These are phyloP conservation scores for Masticophis lateralis DNA, from an alignment of 2,797 vertebrate species.

Conservation along the genomic window DNA sequence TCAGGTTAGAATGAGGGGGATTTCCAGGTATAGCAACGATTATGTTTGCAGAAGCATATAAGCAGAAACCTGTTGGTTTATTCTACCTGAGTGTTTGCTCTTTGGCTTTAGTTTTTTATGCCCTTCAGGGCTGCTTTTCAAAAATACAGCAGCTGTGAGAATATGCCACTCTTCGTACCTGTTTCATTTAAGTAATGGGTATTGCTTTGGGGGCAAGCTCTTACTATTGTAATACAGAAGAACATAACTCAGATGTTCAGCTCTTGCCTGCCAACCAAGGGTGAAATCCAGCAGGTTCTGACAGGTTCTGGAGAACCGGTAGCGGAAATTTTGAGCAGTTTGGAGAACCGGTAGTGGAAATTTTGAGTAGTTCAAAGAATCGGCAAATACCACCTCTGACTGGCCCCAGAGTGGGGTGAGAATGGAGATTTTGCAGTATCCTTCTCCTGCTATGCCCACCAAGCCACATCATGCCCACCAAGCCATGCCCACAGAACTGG, in stretches of 20 bases:
- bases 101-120: neutral
- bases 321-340: too few relatives aligned
- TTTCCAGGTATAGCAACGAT: neutral
- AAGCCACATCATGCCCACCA: too few relatives aligned
- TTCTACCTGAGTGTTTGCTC: neutral
- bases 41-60: neutral
- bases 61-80: neutral
- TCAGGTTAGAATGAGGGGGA: neutral
- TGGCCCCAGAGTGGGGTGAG: too few relatives aligned
- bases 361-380: too few relatives aligned
- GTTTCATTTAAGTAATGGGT: neutral
- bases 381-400: too few relatives aligned
- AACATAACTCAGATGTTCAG: neutral
- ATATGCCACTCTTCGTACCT: neutral
- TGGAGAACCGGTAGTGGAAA: too few relatives aligned
- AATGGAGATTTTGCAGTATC: too few relatives aligned
- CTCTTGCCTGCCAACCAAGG: neutral
- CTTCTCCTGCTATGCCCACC: too few relatives aligned
- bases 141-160: neutral
- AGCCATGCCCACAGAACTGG: too few relatives aligned
- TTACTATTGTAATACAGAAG: neutral
- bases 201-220: neutral
- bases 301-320: too few relatives aligned
- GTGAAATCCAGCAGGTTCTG: too few relatives aligned
- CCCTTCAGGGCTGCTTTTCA: neutral